Percentiles rank a stretch among this genome's conserved stretches.
phyloP scores from a whole-genome alignment of 1,140 invertebrate species.

The Palaemon carinicauda region DNA sequence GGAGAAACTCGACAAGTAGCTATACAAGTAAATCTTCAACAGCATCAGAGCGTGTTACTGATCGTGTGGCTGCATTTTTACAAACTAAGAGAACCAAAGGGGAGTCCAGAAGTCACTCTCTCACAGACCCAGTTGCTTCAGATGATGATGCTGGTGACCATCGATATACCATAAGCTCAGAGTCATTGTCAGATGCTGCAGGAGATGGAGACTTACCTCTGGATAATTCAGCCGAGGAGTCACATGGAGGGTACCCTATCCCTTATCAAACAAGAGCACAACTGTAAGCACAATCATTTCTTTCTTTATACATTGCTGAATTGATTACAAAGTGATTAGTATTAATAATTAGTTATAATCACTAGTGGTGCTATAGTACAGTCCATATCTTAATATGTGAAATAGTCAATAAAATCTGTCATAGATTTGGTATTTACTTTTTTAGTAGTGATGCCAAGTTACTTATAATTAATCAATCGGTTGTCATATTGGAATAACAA shows the following conservation, averaged over 20 bases:
- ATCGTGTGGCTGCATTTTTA: slow-evolving; percentile 42
- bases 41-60: slow-evolving; percentile 40
- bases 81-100: slow-evolving; percentile 24
- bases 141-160: slow-evolving; percentile 41
- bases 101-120: slow-evolving; percentile 33
- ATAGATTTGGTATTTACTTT: too few relatives aligned
- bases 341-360: too few relatives aligned
- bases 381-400: too few relatives aligned
- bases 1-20: slow-evolving; percentile 41
- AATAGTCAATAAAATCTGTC: too few relatives aligned
- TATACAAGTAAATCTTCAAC: slow-evolving; percentile 44
- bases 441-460: too few relatives aligned
- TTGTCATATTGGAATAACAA: too few relatives aligned
- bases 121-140: slow-evolving; percentile 39
- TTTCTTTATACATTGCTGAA: too few relatives aligned
- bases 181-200: slow-evolving; percentile 42
- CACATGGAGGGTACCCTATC: neutral
- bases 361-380: too few relatives aligned
- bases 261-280: neutral
- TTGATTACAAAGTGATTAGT: too few relatives aligned
- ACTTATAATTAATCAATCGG: too few relatives aligned
- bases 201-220: slow-evolving; percentile 24
- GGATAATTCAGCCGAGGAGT: neutral
- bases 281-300: neutral
- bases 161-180: slow-evolving; percentile 35